Evolutionary conservation across 92 coral and sea anemone genomes (phyloP), one percentile per base, ranked within the genome.

Genomic region (Palythoa heliodiscus): DNA sequence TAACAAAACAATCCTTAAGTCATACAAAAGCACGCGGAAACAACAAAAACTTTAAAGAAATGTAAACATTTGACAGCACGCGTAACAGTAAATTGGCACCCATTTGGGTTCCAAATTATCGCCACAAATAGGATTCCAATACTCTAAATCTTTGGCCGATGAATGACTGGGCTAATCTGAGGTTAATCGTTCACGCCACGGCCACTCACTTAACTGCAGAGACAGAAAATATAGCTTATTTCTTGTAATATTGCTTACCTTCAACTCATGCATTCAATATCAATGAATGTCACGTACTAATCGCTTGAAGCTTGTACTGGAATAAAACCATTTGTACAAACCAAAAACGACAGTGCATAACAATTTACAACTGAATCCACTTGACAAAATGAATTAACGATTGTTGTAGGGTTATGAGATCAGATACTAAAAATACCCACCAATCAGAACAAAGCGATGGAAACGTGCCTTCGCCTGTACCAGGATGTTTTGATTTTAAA

Each of bases 111-210:
- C 12, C 81, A 71, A 29, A 17, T 71, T 43, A 11, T 43, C 50
- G 68, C 69, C 68, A 29, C 69, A 76, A 54, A 54, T 77, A 47
- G 70, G 69, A 77, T 77, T 77, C 69, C 82, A 8, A 17, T 55
- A 38, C 23, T n/a, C 57, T n/a, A n/a, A n/a, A n/a, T n/a, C n/a
- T n/a, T 29, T 0, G 35, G 57, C 58, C 7, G 3, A 3, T 43
- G 50, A 43, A 43, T 43, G 50, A 43, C 50, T 43, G 50, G 50
- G 5, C 50, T 76, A 54, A 53, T 29, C 54, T 15, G 82, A 29
- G 82, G 69, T 77, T 70, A 29, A 29, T 29, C 35, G 1, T 29
- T 29, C 35, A 29, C 35, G 35, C 35, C 35, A 77, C 70, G 8
- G 24, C 25, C 12, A 2, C 19, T 19, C 12, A 15, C 19, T 19